Evolutionary conservation across 1,140 invertebrate species (phyloP).

Genomic region (Calephelis nemesis): DNA sequence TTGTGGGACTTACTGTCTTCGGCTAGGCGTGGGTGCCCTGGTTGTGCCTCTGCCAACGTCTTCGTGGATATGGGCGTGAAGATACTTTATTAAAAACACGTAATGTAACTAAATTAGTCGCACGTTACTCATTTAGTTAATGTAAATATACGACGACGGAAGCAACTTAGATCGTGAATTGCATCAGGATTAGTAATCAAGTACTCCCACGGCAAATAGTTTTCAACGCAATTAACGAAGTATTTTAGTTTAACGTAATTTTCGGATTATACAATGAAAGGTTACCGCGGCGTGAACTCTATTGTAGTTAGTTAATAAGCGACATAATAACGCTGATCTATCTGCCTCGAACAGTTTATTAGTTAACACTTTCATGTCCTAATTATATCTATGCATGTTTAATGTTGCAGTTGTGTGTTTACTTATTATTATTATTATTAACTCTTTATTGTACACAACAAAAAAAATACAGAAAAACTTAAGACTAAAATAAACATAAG

Average conservation of each 20-base stretch:
- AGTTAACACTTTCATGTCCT: not conserved
- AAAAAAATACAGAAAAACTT: too few relatives aligned
- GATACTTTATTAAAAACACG: not conserved
- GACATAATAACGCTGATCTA: constrained; percentile 6
- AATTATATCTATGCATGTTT: too few relatives aligned
- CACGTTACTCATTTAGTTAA: constrained; percentile 35
- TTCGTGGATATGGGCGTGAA: not conserved
- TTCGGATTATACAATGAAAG: constrained; percentile 30
- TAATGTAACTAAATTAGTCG: constrained; percentile 32
- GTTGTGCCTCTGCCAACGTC: too few relatives aligned
- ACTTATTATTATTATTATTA: too few relatives aligned
- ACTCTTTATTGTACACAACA: too few relatives aligned
- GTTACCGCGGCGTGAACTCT: constrained; percentile 27
- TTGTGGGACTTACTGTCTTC: too few relatives aligned
- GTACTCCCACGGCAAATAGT: constrained; percentile 31
- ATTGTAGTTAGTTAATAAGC: constrained; percentile 24
- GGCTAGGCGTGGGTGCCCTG: too few relatives aligned
- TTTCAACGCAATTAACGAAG: constrained; percentile 27
- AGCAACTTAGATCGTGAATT: constrained; percentile 27
- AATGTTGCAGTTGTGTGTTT: too few relatives aligned
- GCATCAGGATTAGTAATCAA: constrained; percentile 28
- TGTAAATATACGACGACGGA: constrained; percentile 32
- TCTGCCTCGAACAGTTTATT: not conserved
- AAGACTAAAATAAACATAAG: too few relatives aligned
- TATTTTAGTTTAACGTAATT: constrained; percentile 31